Conservation (phyloP, 2,888 invertebrate genomes). For the Plusia festucae region DNA sequence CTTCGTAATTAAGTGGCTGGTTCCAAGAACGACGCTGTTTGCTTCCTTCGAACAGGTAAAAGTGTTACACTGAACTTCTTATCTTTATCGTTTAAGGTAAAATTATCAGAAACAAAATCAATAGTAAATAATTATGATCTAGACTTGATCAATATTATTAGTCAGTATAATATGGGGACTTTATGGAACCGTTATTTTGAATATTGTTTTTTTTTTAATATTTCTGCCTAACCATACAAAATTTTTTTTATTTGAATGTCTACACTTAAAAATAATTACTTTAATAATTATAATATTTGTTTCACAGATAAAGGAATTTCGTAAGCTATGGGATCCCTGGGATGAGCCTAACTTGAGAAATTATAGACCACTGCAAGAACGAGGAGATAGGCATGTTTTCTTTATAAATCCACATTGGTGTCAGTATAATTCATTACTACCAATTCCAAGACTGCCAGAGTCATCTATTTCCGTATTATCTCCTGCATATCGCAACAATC, state of each 20-base stretch:
- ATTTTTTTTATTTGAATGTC: too few relatives aligned
- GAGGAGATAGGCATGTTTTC: slow-evolving; percentile 80
- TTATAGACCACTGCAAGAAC: slow-evolving; percentile 85
- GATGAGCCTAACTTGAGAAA: slow-evolving; percentile 87
- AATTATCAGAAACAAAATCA: too few relatives aligned
- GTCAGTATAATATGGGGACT: too few relatives aligned
- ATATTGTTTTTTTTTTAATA: too few relatives aligned
- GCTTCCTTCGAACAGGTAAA: slow-evolving; percentile 90
- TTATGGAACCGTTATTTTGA: too few relatives aligned
- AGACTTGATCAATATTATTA: too few relatives aligned
- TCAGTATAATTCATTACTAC: slow-evolving; percentile 85
- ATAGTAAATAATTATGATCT: too few relatives aligned
- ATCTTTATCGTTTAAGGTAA: too few relatives aligned
- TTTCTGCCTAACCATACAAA: too few relatives aligned
- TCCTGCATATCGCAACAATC: slow-evolving; percentile 66
- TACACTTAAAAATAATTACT: too few relatives aligned
- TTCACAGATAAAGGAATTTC: slow-evolving; percentile 87
- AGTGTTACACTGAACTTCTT: too few relatives aligned
- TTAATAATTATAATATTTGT: too few relatives aligned
- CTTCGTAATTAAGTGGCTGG: slow-evolving; percentile 89
- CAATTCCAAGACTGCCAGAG: slow-evolving; percentile 77
- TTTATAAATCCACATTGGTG: slow-evolving; percentile 88
- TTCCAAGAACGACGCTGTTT: slow-evolving; percentile 89
- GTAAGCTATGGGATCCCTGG: slow-evolving; percentile 86
- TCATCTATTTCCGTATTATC: slow-evolving; percentile 77